Conservation (phyloP, 2,113 vertebrate species). For the Pomatorhinus ruficollis region DNA sequence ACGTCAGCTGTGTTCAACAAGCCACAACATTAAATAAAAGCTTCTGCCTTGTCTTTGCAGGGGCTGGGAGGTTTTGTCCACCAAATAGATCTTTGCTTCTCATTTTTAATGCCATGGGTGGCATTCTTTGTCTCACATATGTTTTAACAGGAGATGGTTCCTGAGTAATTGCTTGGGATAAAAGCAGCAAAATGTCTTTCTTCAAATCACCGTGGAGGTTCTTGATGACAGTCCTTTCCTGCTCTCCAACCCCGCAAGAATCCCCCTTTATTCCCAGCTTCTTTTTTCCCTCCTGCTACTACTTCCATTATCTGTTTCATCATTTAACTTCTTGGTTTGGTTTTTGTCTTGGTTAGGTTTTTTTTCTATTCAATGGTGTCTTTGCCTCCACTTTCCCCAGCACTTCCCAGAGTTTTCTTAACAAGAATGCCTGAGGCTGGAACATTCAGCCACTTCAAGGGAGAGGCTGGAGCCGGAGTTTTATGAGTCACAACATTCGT, state of each 20-base stretch:
- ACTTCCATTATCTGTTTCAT: background rate
- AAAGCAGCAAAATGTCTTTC: background rate
- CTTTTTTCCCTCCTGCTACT: background rate
- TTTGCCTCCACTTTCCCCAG: background rate
- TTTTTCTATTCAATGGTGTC: background rate
- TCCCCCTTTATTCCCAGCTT: background rate
- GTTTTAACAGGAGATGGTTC: background rate
- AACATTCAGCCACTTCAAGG: background rate
- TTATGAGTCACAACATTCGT: background rate
- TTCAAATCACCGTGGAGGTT: background rate
- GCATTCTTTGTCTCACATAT: background rate
- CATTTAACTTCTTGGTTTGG: background rate
- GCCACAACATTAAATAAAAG: slow-evolving; percentile 15
- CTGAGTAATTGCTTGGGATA: slow-evolving; percentile 30
- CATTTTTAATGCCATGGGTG: background rate
- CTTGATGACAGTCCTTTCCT: background rate
- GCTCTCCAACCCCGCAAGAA: background rate
- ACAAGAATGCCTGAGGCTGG: background rate
- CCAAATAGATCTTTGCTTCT: background rate
- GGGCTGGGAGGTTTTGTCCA: background rate
- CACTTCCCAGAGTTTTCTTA: background rate
- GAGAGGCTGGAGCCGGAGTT: background rate
- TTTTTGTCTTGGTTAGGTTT: background rate
- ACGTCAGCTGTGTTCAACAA: background rate
- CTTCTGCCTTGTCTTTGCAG: background rate